These are phyloP conservation scores for Apteryx owenii DNA, from an alignment of 2,113 vertebrate species.

Conservation along the genomic window DNA sequence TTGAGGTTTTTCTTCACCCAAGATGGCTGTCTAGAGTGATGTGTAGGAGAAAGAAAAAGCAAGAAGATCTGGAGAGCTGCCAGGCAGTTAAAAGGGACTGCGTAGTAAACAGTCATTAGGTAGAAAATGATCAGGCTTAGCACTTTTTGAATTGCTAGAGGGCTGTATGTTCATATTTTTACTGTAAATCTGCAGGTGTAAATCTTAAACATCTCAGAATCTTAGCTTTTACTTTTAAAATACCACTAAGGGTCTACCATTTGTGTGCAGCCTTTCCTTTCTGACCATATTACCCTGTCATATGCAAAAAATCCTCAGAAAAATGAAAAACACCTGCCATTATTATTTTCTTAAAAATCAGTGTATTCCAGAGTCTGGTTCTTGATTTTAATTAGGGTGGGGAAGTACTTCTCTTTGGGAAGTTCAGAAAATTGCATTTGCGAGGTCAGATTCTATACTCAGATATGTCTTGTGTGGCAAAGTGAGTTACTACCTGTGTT, in stretches of 20 bases:
- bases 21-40: slow-evolving; percentile 16
- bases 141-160: not conserved
- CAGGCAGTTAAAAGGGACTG: slow-evolving; percentile 12
- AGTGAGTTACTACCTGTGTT: not conserved
- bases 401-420: no score
- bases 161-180: not conserved
- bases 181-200: not conserved
- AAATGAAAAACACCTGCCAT: not conserved
- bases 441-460: not conserved
- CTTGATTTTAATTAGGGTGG: not conserved
- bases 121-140: slow-evolving; percentile 40
- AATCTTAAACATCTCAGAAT: not conserved
- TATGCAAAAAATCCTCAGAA: not conserved
- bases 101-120: slow-evolving; percentile 49
- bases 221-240: not conserved
- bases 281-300: accelerated
- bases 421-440: not conserved
- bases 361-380: not conserved
- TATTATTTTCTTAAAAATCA: not conserved
- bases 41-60: not conserved
- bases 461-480: not conserved
- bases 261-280: not conserved
- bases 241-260: not conserved
- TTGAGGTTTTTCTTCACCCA: not conserved
- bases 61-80: not conserved